These are phyloP conservation scores for Ephydatia muelleri DNA, from an alignment of 37 sponge, comb jelly and placozoan species.

Conservation along the genomic window DNA sequence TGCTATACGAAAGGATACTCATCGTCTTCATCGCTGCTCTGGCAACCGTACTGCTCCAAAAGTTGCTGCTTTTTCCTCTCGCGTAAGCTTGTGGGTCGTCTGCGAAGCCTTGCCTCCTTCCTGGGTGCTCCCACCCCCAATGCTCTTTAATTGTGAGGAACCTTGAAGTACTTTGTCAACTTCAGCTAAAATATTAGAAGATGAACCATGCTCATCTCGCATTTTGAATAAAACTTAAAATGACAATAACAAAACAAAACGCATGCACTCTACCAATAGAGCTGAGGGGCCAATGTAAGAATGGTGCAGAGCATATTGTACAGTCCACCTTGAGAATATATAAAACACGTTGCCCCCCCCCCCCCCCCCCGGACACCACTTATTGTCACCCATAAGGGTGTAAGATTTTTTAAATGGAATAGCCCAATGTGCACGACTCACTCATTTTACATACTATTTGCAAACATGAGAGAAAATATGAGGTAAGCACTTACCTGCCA, in stretches of 20 bases:
- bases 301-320: no score
- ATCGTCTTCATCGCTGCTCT: conserved; percentile 29
- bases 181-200: neutral
- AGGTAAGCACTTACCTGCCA: neutral
- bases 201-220: no score
- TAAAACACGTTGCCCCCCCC: no score
- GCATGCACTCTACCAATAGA: no score
- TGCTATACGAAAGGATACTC: conserved; percentile 19
- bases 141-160: neutral
- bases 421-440: no score
- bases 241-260: no score
- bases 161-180: neutral
- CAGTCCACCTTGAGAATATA: no score
- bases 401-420: no score
- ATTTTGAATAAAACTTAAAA: no score
- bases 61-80: conserved; percentile 37
- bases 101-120: neutral
- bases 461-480: neutral
- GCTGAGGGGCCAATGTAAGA: no score
- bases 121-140: neutral
- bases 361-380: no score
- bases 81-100: neutral
- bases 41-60: conserved; percentile 49
- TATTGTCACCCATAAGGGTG: no score
- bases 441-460: neutral